A percentile compares a stretch with the other conserved stretches of the same genome.
Conservation (phyloP, 2,888 invertebrate genomes). For the Thera britannica region DNA sequence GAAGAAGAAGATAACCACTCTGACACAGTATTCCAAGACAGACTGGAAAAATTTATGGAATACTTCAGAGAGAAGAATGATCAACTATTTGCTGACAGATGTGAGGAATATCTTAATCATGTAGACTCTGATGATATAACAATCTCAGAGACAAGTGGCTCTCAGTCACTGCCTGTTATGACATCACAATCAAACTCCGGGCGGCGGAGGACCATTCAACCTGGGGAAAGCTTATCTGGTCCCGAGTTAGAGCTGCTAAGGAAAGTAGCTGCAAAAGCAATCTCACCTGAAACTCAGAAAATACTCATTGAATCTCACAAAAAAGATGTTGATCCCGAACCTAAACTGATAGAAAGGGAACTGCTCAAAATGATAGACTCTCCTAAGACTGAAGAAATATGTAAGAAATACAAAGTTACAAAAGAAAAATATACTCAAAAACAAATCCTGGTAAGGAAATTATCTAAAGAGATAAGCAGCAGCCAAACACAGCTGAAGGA, state of each 20-base stretch:
- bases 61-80: conserved; percentile 90
- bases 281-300: conserved; percentile 81
- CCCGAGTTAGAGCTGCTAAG: conserved; percentile 85
- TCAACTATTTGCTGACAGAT: conserved; percentile 85
- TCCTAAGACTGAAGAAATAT: conserved; percentile 77
- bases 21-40: conserved; percentile 88
- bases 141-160: conserved; percentile 80
- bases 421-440: conserved; percentile 81
- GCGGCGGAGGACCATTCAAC: conserved; percentile 85
- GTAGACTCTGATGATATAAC: conserved; percentile 82
- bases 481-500: conserved; percentile 89
- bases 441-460: conserved; percentile 75
- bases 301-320: conserved; percentile 84
- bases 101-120: conserved; percentile 85
- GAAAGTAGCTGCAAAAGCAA: conserved; percentile 85
- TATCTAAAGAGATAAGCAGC: conserved; percentile 86
- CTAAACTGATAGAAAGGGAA: conserved; percentile 81
- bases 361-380: conserved; percentile 81
- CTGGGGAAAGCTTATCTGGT: conserved; percentile 85
- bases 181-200: conserved; percentile 80
- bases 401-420: conserved; percentile 82
- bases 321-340: conserved; percentile 82
- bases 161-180: conserved; percentile 77
- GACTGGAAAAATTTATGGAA: conserved; percentile 89
- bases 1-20: conserved; percentile 84